Evolutionary conservation across 2,888 invertebrate genomes (phyloP), one percentile per base, ranked within the genome.

Genomic region (Crepidodera aurea): DNA sequence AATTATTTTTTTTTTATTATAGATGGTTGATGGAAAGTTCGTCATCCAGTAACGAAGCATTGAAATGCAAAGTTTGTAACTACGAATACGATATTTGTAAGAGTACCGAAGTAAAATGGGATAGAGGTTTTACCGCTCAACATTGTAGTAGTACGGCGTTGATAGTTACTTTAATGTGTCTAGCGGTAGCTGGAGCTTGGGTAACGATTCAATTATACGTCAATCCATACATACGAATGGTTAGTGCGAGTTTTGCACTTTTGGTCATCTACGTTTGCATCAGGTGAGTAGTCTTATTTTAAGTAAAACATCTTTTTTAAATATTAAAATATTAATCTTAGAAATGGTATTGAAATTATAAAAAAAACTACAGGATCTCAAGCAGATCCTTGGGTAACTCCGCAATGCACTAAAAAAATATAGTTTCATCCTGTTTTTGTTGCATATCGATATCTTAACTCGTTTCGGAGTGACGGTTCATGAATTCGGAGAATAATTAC

Each of bases 61-160:
- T 77, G 15, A 87, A 88, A 58, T 94, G 94, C 82, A 93, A 93
- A 80, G 93, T 95, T 0, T 95, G 94, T 83, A 90, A 91, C 68
- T 89, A 90, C 46, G 88, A 90, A 1, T 93, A 93, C 81, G 90
- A 91, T 71, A 90, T 93, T 34, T 88, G 90, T 77, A 88, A 89
- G 73, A 88, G 90, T 1, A 90, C 86, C 72, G 87, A 87, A 85
- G 85, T 92, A 78, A 91, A 91, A 70, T 92, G 93, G 92, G 91
- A 92, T 78, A 88, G 89, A 73, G 91, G 92, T 29, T 90, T 94
- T 79, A 93, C 92, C 16, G 84, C 90, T 34, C 86, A 88, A 71
- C 94, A 94, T 82, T 94, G 94, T 93, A 83, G 90, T 68, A 91
- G 92, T 80, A 93, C 93, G 8, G 89, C 90, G 27, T 87, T 90